phyloP scores from a whole-genome alignment of 1,140 invertebrate species.

The Euura saliciscinereae region DNA sequence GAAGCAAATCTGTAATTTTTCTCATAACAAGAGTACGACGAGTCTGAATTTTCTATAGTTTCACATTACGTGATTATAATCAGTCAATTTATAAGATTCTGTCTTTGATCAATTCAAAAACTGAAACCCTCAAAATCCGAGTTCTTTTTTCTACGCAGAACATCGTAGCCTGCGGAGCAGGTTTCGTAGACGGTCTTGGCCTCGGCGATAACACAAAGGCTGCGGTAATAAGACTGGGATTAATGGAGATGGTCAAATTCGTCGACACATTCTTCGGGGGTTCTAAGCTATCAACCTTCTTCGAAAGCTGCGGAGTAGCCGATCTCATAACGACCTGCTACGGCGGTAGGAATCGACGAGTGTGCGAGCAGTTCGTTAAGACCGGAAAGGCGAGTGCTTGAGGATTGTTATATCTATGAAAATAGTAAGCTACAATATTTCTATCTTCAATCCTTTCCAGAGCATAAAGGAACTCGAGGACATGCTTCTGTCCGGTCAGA shows the following conservation, averaged over 20 bases:
- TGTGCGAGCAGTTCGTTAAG: conserved; percentile 79
- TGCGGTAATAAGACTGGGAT: conserved; percentile 80
- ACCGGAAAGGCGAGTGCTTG: conserved; percentile 69
- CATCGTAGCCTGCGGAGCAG: conserved; percentile 83
- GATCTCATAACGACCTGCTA: conserved; percentile 90
- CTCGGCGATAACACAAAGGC: conserved; percentile 88
- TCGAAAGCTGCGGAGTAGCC: conserved; percentile 86
- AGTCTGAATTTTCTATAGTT: too few species aligned
- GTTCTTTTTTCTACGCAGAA: conserved; percentile 63
- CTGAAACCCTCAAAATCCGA: neutral
- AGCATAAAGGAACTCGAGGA: conserved; percentile 74
- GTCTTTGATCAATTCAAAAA: neutral
- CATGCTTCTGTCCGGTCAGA: conserved; percentile 85
- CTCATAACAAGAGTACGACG: too few species aligned
- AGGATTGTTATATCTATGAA: neutral
- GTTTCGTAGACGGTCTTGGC: conserved; percentile 80
- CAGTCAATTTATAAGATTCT: too few species aligned
- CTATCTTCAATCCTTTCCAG: conserved; percentile 49
- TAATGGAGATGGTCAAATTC: conserved; percentile 81
- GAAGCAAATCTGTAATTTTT: too few species aligned
- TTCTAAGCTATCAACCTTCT: conserved; percentile 74
- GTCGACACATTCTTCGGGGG: conserved; percentile 68
- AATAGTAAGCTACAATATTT: neutral
- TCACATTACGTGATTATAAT: neutral
- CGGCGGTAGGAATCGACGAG: conserved; percentile 77